These are phyloP conservation scores for Hyphantria cunea DNA, from an alignment of 1,140 invertebrate genomes.

Conservation along the genomic window DNA sequence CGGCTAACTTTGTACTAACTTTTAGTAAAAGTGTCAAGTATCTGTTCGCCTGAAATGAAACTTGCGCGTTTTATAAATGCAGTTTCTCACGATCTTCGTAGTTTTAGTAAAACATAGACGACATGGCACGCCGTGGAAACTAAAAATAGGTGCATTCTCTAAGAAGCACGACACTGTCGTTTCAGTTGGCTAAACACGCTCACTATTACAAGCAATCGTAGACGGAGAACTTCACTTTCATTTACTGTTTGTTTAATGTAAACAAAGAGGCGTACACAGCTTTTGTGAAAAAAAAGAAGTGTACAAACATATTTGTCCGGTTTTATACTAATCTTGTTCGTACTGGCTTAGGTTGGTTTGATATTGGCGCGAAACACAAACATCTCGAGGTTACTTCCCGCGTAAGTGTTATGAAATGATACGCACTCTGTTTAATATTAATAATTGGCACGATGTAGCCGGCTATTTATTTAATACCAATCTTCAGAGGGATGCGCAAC, in stretches of 20 bases:
- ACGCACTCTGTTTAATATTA: constrained; percentile 21
- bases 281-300: not conserved
- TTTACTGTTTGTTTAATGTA: constrained; percentile 17
- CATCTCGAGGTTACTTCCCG: constrained; percentile 27
- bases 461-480: constrained; percentile 20
- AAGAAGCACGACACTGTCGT: constrained; percentile 9
- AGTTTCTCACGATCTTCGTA: constrained; percentile 10
- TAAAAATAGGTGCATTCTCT: constrained; percentile 17
- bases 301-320: constrained; percentile 11
- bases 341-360: constrained; percentile 6
- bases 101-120: constrained; percentile 10
- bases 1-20: constrained; percentile 7
- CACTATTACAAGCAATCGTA: not conserved
- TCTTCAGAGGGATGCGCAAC: constrained; percentile 12
- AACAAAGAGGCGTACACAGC: constrained; percentile 12
- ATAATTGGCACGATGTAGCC: constrained; percentile 28
- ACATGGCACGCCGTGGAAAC: constrained; percentile 11
- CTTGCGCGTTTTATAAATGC: not conserved
- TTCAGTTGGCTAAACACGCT: constrained; percentile 12
- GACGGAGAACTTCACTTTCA: not conserved
- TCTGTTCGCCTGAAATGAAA: not conserved
- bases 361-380: constrained; percentile 28
- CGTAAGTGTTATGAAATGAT: constrained; percentile 23
- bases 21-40: constrained; percentile 5
- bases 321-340: constrained; percentile 6